phyloP scores from a whole-genome alignment of 1,140 invertebrate genomes.

The Rhopalosiphum padi region DNA sequence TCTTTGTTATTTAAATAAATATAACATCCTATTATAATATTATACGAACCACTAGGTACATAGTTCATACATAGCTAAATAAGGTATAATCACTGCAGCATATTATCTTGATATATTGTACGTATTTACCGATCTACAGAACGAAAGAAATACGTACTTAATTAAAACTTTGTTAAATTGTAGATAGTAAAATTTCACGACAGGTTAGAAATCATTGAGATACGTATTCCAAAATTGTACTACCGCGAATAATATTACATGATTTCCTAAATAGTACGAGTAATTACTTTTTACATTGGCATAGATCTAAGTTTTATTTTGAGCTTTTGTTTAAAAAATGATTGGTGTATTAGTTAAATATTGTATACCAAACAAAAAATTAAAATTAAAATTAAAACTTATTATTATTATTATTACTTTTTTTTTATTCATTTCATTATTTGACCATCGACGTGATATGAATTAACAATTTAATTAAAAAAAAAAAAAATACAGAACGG shows the following conservation, averaged over 20 bases:
- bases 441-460: not conserved
- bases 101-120: not conserved
- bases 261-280: not conserved
- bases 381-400: constrained; percentile 8
- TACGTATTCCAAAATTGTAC: not conserved
- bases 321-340: not conserved
- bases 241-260: not conserved
- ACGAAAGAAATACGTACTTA: not conserved
- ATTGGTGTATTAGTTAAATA: not conserved
- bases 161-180: not conserved
- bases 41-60: too few relatives aligned
- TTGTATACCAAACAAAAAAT: not conserved
- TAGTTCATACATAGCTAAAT: not conserved
- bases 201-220: not conserved
- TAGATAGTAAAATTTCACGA: not conserved
- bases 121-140: not conserved
- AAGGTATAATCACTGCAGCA: not conserved
- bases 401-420: not conserved
- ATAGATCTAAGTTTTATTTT: not conserved
- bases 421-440: constrained; percentile 7
- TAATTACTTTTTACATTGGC: not conserved
- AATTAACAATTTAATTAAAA: constrained; percentile 27
- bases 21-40: too few relatives aligned
- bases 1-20: too few relatives aligned
- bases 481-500: not conserved